Evolutionary conservation across 1,140 invertebrate species (phyloP).

Genomic region (Pseudomyrmex dendroicus): DNA sequence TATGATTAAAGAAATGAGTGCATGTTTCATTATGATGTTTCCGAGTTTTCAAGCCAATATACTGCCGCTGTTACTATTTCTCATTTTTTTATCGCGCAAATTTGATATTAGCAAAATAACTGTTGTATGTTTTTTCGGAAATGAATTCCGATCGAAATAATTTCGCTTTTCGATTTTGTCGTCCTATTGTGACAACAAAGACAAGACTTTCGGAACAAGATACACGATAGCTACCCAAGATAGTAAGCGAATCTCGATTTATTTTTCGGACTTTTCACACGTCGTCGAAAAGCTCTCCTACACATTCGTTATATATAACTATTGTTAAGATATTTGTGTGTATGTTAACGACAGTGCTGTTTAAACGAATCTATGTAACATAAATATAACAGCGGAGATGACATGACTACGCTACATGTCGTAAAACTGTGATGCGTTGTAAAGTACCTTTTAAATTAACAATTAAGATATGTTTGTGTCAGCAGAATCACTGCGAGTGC

Average conservation of each 20-base stretch:
- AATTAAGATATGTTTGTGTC: slow-evolving; percentile 17
- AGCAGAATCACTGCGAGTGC: not conserved
- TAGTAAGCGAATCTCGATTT: slow-evolving; percentile 18
- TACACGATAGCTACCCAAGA: not conserved
- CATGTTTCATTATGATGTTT: not conserved
- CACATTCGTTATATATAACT: not conserved
- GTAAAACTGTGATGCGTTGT: slow-evolving; percentile 65
- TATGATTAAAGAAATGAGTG: not conserved
- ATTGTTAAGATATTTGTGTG: slow-evolving; percentile 36
- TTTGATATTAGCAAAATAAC: not conserved
- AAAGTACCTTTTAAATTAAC: slow-evolving; percentile 67
- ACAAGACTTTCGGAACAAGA: no score
- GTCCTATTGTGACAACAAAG: no score
- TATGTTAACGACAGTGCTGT: slow-evolving; percentile 42
- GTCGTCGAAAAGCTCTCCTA: not conserved
- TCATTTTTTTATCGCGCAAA: slow-evolving; percentile 10
- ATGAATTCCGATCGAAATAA: no score
- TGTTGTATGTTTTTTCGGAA: no score
- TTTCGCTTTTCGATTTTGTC: no score
- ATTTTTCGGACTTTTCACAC: slow-evolving; percentile 9
- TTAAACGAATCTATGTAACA: slow-evolving; percentile 18
- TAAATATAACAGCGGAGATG: slow-evolving; percentile 37
- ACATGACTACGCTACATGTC: slow-evolving; percentile 49
- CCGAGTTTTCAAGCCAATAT: not conserved
- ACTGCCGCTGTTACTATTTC: slow-evolving; percentile 27